Percentiles rank a stretch among this genome's conserved stretches.
phyloP scores from a whole-genome alignment of 2,888 invertebrate genomes.

The Drosophila paramelanica region DNA sequence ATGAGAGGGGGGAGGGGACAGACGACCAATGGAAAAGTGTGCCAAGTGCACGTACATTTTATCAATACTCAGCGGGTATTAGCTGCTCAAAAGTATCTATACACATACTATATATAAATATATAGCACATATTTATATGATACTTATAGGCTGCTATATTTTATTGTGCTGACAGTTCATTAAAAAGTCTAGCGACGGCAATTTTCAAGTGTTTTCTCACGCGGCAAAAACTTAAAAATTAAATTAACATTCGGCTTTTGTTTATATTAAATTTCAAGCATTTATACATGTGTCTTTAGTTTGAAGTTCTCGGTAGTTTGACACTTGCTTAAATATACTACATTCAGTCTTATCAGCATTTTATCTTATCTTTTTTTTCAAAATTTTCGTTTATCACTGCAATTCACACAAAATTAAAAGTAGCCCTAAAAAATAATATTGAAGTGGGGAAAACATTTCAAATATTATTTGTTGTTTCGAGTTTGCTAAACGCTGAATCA shows the following conservation, averaged over 20 bases:
- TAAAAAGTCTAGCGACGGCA: slow-evolving; percentile 18
- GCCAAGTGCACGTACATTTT: slow-evolving; percentile 57
- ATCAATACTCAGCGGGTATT: slow-evolving; percentile 55
- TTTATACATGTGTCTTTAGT: no score
- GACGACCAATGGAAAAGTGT: slow-evolving; percentile 19
- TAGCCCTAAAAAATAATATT: not conserved
- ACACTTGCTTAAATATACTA: not conserved
- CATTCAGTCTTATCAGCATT: slow-evolving; percentile 9
- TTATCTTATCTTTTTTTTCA: slow-evolving; percentile 24
- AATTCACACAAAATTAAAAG: slow-evolving; percentile 10
- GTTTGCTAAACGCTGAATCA: slow-evolving; percentile 21
- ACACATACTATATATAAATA: not conserved
- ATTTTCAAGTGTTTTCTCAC: slow-evolving; percentile 5
- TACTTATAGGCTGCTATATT: not conserved
- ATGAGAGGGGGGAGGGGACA: no score
- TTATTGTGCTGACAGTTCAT: slow-evolving; percentile 21
- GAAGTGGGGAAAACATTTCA: slow-evolving; percentile 21
- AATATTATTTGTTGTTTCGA: slow-evolving; percentile 39
- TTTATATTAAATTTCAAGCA: not conserved
- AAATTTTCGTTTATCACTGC: slow-evolving; percentile 22
- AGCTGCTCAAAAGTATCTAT: slow-evolving; percentile 27
- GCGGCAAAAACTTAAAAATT: not conserved
- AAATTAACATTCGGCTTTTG: not conserved
- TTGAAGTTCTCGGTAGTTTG: no score
- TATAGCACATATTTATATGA: not conserved